Base-by-base conservation (phyloP, 2,113 vertebrate genomes). In the Oryzias javanicus region DNA sequence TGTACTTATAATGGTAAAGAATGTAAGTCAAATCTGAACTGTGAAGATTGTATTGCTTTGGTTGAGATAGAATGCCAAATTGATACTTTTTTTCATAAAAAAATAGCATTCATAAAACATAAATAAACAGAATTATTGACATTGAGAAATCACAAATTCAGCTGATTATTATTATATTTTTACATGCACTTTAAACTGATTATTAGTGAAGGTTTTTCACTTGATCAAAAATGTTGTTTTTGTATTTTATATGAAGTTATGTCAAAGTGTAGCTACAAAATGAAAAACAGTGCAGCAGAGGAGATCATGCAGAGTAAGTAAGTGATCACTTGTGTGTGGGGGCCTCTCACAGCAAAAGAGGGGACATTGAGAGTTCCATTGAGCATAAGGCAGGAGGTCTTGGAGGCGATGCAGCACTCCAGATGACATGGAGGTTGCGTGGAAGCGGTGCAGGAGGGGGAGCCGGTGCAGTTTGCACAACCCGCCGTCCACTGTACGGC, bases 381-480 rank as follows among this genome's bases (percentile, higher is more conserved):
- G 70, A 94, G 68, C 55, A 73, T 80, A 14, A 95, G 89, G 55
- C 94, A 95, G 67, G 92, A 93, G 5, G 64, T 69, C 0, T 17
- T 46, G 0, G 59, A 86, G 2, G 92, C 89, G 0, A 70, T 85
- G 74, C 93, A 95, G 88, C 91, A 93, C 70, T 94, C 93, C 20
- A 91, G 88, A 45, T 77, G 74, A 60, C 92, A 93, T n/a, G 80
- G 60, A 16, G 72, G 59, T 12, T 45, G 13, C 4, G 69, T 44
- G 1, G 74, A 27, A 0, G 16, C 0, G 0, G 56, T 22, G 57
- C 93, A 94, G 6, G 67, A 50, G 0, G 76, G 70, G 49, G 78
- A 0, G 7, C 6, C 42, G 4, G 80, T 81, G 60, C 92, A 95
- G 70, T 84, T 82, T 15, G 86, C 86, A 6, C 92, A 94, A 44